Conservation (phyloP, 2,113 vertebrate genomes). For the Lagopus muta region DNA sequence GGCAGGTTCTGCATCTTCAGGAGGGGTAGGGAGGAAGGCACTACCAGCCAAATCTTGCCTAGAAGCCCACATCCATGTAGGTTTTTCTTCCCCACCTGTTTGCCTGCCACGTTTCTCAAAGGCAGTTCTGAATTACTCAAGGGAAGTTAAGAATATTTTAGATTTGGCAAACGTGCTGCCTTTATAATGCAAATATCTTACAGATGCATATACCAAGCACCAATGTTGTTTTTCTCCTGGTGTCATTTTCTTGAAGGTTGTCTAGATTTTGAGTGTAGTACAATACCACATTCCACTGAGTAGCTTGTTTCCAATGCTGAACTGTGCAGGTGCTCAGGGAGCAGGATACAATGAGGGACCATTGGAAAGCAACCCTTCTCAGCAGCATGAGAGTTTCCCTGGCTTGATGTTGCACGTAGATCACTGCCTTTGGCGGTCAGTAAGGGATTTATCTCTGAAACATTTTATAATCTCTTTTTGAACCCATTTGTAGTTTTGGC, state of each 20-base stretch:
- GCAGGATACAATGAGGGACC: background rate
- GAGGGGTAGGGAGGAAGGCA: background rate
- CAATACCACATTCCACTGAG: background rate
- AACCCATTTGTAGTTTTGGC: background rate
- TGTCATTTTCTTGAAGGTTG: background rate
- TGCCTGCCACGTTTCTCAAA: background rate
- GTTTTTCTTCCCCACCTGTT: background rate
- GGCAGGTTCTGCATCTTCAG: background rate
- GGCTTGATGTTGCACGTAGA: accelerated
- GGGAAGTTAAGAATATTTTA: slow-evolving; percentile 17
- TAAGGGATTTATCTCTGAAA: background rate
- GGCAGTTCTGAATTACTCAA: background rate
- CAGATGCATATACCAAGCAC: background rate
- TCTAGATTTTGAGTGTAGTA: background rate
- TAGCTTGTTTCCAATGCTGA: background rate
- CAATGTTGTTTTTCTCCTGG: slow-evolving; percentile 33
- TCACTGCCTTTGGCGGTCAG: background rate
- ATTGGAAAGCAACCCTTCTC: background rate
- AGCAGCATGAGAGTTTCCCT: background rate
- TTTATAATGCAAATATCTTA: slow-evolving; percentile 50
- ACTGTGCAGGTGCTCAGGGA: background rate
- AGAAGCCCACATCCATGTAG: background rate
- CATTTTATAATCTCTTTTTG: background rate
- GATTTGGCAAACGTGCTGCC: background rate
- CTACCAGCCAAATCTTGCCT: background rate